A percentile compares a stretch with the other conserved stretches of the same genome.
phyloP scores from a whole-genome alignment of 2,113 vertebrate species.

The Pantherophis guttatus region DNA sequence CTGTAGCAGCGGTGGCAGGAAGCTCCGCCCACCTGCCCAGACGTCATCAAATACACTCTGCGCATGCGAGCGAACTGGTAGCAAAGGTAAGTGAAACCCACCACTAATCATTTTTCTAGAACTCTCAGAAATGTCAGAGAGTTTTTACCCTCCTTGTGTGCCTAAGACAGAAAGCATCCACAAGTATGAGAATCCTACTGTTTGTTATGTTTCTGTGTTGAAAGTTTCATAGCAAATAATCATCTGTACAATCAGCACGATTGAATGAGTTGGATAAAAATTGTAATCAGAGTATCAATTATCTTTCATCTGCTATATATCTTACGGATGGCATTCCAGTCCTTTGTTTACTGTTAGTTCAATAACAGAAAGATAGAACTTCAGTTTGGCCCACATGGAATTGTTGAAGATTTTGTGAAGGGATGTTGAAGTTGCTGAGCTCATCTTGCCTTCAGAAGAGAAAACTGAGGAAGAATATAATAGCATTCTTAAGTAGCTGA shows the following conservation, averaged over 20 bases:
- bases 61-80: no score
- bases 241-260: not conserved
- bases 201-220: not conserved
- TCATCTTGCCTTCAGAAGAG: not conserved
- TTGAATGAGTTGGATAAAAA: not conserved
- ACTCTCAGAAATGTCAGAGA: not conserved
- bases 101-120: slow-evolving; percentile 5
- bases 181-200: not conserved
- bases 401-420: not conserved
- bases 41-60: no score
- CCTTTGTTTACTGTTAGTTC: not conserved
- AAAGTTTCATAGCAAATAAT: not conserved
- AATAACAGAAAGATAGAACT: not conserved
- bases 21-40: no score
- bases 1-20: no score
- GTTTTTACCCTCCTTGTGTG: not conserved
- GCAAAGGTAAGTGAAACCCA: no score
- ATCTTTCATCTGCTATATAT: not conserved
- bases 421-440: not conserved
- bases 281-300: not conserved
- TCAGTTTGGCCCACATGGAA: not conserved
- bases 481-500: not conserved
- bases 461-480: not conserved
- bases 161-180: not conserved
- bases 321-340: not conserved